Conservation (phyloP, 2,888 invertebrate species). For the Venusia cambrica region DNA sequence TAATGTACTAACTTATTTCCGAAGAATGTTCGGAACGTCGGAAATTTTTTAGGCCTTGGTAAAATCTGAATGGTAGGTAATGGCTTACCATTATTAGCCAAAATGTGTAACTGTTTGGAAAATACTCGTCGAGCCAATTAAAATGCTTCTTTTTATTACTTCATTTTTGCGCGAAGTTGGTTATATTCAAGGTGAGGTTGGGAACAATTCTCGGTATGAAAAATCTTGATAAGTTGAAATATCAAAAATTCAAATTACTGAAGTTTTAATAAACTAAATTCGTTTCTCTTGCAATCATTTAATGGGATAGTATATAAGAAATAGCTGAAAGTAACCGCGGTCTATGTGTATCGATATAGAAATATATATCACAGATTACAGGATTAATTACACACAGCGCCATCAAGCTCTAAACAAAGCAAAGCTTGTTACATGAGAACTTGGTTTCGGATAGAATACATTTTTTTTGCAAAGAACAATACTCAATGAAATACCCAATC, state of each 20-base stretch:
- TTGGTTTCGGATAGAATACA: no score
- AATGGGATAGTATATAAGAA: no score
- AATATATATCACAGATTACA: no score
- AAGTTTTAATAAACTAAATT: no score
- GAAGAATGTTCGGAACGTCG: conserved; percentile 31
- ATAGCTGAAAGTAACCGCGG: no score
- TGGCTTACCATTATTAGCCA: conserved; percentile 35
- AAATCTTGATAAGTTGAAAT: conserved; percentile 16
- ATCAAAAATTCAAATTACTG: conserved; percentile 4
- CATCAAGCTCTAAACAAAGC: no score
- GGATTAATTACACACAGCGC: no score
- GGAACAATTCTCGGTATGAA: conserved; percentile 15
- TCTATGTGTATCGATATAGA: no score
- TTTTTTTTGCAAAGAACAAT: no score
- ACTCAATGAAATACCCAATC: no score
- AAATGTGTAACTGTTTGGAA: conserved; percentile 37
- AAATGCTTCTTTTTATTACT: conserved; percentile 29
- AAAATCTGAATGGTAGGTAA: conserved; percentile 19
- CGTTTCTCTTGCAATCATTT: no score
- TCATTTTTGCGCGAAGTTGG: conserved; percentile 12
- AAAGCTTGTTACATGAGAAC: no score
- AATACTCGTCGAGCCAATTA: conserved; percentile 30
- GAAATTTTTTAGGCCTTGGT: conserved; percentile 16
- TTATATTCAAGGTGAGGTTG: conserved; percentile 16
- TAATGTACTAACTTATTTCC: conserved; percentile 36